Conservation (phyloP, 2,888 invertebrate genomes). For the Drosophila tanythrix region DNA sequence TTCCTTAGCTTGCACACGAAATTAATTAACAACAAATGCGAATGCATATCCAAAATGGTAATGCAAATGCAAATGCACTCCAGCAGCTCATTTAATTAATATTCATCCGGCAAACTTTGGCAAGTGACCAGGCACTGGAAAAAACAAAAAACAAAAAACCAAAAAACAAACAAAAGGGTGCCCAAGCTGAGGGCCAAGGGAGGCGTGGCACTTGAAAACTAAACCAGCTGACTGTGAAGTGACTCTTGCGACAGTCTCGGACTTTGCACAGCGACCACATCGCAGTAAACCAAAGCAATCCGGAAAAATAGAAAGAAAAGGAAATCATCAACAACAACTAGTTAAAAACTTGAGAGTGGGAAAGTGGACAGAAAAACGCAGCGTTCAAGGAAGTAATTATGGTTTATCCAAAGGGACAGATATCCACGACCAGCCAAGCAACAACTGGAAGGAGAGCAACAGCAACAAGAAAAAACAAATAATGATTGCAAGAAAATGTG, state of each 20-base stretch:
- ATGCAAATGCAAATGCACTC: constrained; percentile 69
- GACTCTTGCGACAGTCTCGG: constrained; percentile 73
- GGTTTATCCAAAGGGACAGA: constrained; percentile 77
- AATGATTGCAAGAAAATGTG: constrained; percentile 16
- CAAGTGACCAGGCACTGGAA: constrained; percentile 1
- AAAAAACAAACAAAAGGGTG: constrained; percentile 8
- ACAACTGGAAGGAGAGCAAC: constrained; percentile 6
- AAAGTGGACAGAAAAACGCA: constrained; percentile 58
- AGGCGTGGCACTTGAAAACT: constrained; percentile 59
- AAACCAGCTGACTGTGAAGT: constrained; percentile 53
- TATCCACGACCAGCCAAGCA: constrained; percentile 21
- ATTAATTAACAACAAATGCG: constrained; percentile 74
- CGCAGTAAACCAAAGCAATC: constrained; percentile 31
- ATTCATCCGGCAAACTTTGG: constrained; percentile 68
- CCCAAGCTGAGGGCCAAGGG: constrained; percentile 17
- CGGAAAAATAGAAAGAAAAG: constrained; percentile 17
- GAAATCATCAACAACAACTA: constrained; percentile 42
- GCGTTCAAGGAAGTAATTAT: constrained; percentile 83
- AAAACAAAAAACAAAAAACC: background rate
- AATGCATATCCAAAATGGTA: constrained; percentile 47
- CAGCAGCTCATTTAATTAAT: constrained; percentile 77
- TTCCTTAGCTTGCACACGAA: constrained; percentile 49
- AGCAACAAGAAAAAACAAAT: constrained; percentile 8
- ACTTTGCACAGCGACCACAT: constrained; percentile 38
- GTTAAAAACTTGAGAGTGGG: constrained; percentile 34